Evolutionary conservation across 1,140 invertebrate species (phyloP).

Genomic region (Anastrepha obliqua): DNA sequence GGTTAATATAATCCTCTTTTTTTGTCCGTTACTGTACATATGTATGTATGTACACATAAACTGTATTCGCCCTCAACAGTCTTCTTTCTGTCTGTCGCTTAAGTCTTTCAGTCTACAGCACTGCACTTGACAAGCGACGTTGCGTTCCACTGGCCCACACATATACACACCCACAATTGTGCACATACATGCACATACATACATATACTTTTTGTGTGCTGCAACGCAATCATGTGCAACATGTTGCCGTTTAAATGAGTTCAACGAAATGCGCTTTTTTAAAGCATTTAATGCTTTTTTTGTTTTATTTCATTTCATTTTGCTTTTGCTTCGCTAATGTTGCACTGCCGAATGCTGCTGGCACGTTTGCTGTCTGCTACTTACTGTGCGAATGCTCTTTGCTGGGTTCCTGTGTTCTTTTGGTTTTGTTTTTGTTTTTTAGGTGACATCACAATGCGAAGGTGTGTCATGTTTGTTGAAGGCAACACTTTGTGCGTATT

Average conservation of each 20-base stretch:
- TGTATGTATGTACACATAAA: neutral
- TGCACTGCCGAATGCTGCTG: slow-evolving; percentile 24
- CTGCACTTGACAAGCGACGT: slow-evolving; percentile 32
- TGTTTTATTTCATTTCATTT: slow-evolving; percentile 1
- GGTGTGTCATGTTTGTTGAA: neutral
- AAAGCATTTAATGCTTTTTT: neutral
- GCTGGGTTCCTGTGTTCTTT: neutral
- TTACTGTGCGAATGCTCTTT: neutral
- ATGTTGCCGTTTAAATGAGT: slow-evolving; percentile 50
- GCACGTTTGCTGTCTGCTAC: slow-evolving; percentile 39
- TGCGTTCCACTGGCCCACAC: neutral
- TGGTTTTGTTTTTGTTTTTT: neutral
- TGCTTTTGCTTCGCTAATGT: slow-evolving; percentile 4
- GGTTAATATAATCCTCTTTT: too few relatives aligned
- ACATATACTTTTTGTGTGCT: neutral
- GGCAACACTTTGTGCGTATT: neutral
- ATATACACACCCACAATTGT: neutral
- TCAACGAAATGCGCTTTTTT: slow-evolving; percentile 42
- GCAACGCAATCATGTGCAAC: slow-evolving; percentile 50
- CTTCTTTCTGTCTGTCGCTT: slow-evolving; percentile 5
- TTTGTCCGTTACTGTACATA: neutral
- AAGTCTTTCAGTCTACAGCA: slow-evolving; percentile 5
- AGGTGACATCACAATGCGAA: slow-evolving; percentile 35
- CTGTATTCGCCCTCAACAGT: neutral
- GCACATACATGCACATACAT: neutral